Evolutionary conservation across 2,797 vertebrate species (phyloP).

Genomic region (Tamandua tetradactyla): DNA sequence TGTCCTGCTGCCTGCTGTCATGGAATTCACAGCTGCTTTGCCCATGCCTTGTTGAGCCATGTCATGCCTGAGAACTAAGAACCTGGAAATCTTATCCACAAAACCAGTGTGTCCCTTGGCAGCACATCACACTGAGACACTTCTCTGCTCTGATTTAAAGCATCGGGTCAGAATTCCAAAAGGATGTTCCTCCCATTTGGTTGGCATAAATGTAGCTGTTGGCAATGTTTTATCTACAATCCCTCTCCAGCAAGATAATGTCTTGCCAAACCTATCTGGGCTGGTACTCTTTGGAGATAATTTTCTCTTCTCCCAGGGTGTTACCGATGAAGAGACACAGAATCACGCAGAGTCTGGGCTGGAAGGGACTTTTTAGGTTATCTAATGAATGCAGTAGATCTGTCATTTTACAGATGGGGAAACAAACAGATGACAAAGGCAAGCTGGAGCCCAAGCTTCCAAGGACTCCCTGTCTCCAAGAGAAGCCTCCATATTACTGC

Average conservation of each 20-base stretch:
- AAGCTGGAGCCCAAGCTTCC: neutral
- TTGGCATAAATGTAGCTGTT: slow-evolving; percentile 40
- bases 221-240: slow-evolving; percentile 54
- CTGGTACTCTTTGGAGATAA: slow-evolving; percentile 57
- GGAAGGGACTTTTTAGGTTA: neutral
- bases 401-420: neutral
- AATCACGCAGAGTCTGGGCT: neutral
- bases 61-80: slow-evolving; percentile 43
- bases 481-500: neutral
- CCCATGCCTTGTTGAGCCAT: neutral
- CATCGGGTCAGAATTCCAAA: slow-evolving; percentile 50
- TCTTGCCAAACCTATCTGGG: slow-evolving; percentile 42
- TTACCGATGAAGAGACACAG: slow-evolving; percentile 30
- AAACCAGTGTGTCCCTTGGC: slow-evolving; percentile 68
- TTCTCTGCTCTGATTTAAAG: slow-evolving; percentile 32
- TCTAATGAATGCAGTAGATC: neutral
- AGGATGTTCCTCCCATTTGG: slow-evolving; percentile 55
- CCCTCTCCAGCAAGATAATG: slow-evolving; percentile 68
- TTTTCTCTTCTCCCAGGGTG: slow-evolving; percentile 62
- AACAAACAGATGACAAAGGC: neutral
- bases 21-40: slow-evolving; percentile 40
- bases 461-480: neutral
- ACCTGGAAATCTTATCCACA: slow-evolving; percentile 71
- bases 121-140: slow-evolving; percentile 38
- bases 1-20: neutral